Base-by-base conservation (phyloP, 1,140 invertebrate genomes). In the Trachymyrmex cornetzi region DNA sequence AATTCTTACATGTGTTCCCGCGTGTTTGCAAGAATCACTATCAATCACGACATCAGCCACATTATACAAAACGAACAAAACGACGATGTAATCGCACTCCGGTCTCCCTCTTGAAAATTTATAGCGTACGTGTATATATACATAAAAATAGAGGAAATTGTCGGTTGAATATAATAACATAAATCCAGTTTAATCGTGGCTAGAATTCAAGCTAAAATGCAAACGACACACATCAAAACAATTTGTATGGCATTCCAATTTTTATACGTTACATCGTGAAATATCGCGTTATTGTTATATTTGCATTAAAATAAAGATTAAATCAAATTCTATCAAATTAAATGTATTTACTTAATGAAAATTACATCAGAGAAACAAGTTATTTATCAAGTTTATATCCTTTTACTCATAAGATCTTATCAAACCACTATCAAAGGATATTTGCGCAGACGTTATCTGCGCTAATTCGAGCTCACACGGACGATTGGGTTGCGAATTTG, bases 1-100 rank as follows among this genome's bases (percentile, higher is more conserved):
- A 87, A 85, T 82, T 57, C 61, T 88, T 84, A 81, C 71, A 79
- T 64, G 55, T 79, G 82, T 86, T 88, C 87, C 74, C 80, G n/a
- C 16, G 55, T 74, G 67, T 82, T 74, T 74, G 53, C 34, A 61
- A 27, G 22, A 72, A 53, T 72, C n/a, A 4, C 38, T 72, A 59
- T 72, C 66, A 59, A 9, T 53, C 53, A 19, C 27, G 55, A 34
- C 24, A 75, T 84, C 67, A 12, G 53, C 48, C 48, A 22, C 24
- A 55, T 44, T 11, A 81, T 59, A 69, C 3, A 30, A 19, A 24
- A 53, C 27, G 48, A 71, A 67, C 77, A 55, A 53, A 79, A 77
- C 57, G 71, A 34, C 27, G 59, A 38, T 79, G 34, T 59, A 79
- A 77, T 85, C 82, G 74, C 24, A 5, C 38, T 3, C 27, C 5